These are phyloP conservation scores for Osedax frankpressi DNA, from an alignment of 2,888 invertebrate species.

Conservation along the genomic window DNA sequence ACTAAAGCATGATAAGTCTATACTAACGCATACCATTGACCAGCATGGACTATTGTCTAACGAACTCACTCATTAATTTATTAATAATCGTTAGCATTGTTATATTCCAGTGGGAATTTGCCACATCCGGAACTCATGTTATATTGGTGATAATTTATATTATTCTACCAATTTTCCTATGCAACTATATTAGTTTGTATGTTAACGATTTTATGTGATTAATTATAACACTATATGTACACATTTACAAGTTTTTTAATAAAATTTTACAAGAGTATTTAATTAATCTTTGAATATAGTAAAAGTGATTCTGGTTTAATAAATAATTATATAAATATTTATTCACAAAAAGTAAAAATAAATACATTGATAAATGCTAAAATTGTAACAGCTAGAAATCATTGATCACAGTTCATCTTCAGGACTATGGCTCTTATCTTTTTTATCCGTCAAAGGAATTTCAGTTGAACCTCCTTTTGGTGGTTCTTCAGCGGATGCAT, in stretches of 20 bases:
- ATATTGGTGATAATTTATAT: no score
- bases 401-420: not conserved
- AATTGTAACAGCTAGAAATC: not conserved
- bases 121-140: no score
- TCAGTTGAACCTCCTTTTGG: not conserved
- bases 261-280: not conserved
- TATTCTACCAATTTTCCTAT: no score
- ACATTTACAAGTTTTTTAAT: not conserved
- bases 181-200: no score
- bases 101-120: no score
- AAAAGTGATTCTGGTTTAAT: not conserved
- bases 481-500: not conserved
- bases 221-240: no score
- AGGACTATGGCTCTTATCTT: not conserved
- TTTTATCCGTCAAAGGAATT: no score
- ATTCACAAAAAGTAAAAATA: no score
- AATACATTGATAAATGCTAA: not conserved
- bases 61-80: no score
- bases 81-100: no score
- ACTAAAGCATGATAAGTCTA: slow-evolving; percentile 63
- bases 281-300: no score
- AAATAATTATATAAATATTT: not conserved
- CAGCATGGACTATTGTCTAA: slow-evolving; percentile 54
- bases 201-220: no score
- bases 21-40: slow-evolving; percentile 56